phyloP scores from a whole-genome alignment of 1,140 invertebrate genomes.

The Drosophila varians region DNA sequence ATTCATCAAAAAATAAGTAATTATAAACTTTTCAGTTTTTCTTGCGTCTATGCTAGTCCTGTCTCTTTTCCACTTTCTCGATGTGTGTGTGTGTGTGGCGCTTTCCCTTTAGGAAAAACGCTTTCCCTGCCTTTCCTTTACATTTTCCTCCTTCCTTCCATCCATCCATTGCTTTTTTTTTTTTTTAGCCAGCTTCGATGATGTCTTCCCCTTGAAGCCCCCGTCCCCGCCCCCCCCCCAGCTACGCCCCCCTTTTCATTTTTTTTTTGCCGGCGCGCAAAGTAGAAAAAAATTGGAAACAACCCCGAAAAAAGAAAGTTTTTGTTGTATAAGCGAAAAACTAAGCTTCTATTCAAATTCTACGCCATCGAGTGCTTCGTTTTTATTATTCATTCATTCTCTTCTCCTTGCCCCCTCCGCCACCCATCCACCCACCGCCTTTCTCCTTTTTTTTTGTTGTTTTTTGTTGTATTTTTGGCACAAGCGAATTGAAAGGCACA shows the following conservation, averaged over 20 bases:
- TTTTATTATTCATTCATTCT: conserved; percentile 82
- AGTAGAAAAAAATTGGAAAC: conserved; percentile 78
- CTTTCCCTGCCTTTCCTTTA: conserved; percentile 73
- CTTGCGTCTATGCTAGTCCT: conserved; percentile 58
- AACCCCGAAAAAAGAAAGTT: conserved; percentile 78
- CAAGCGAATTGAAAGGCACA: conserved; percentile 73
- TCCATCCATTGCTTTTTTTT: background rate
- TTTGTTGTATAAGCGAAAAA: conserved; percentile 83
- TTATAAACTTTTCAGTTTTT: conserved; percentile 83
- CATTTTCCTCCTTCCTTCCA: no score
- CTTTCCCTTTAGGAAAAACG: conserved; percentile 73
- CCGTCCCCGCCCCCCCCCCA: background rate
- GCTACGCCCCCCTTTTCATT: background rate
- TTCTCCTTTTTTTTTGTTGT: background rate
- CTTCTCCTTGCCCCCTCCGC: conserved; percentile 2
- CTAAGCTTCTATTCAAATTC: conserved; percentile 83
- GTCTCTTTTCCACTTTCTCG: conserved; percentile 2
- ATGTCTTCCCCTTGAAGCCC: conserved; percentile 14
- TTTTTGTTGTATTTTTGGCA: conserved; percentile 73
- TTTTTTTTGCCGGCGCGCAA: conserved; percentile 18
- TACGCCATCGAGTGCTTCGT: conserved; percentile 81
- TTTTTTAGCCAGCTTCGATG: conserved; percentile 56
- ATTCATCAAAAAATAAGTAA: conserved; percentile 83
- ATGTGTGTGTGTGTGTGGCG: conserved; percentile 30
- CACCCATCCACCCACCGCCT: background rate